A percentile compares a stretch with the other conserved stretches of the same genome.
These are phyloP conservation scores for Toxotes chatareus DNA, from an alignment of 2,113 vertebrate species.

Conservation along the genomic window DNA sequence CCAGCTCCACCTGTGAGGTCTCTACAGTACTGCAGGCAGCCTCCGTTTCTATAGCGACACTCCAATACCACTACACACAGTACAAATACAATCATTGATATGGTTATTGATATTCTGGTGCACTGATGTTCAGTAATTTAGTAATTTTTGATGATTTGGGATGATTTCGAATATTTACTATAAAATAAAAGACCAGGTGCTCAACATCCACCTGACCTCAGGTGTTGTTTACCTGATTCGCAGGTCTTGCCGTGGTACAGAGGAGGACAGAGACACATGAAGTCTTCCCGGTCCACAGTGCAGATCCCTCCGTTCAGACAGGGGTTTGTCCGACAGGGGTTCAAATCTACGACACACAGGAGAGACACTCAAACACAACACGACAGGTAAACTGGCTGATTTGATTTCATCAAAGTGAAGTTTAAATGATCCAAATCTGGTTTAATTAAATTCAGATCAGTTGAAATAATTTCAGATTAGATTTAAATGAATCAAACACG, in stretches of 20 bases:
- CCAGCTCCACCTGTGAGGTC: slow-evolving; percentile 58
- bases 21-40: slow-evolving; percentile 85
- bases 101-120: neutral
- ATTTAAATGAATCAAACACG: no score
- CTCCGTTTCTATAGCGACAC: slow-evolving; percentile 84
- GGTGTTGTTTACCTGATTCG: slow-evolving; percentile 47
- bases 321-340: slow-evolving; percentile 62
- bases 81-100: neutral
- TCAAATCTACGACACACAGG: slow-evolving; percentile 55
- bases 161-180: no score
- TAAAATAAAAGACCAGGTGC: neutral
- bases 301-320: slow-evolving; percentile 72
- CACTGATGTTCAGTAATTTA: neutral
- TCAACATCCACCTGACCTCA: neutral
- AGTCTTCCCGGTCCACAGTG: slow-evolving; percentile 52
- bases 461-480: no score
- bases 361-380: slow-evolving; percentile 8
- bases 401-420: neutral
- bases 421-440: no score
- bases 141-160: neutral
- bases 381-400: neutral
- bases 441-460: no score
- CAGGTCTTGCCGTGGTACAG: slow-evolving; percentile 67
- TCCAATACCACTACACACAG: slow-evolving; percentile 51
- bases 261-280: slow-evolving; percentile 72